Evolutionary conservation across 2,888 invertebrate genomes (phyloP).

Genomic region (Amphipoea lucens): DNA sequence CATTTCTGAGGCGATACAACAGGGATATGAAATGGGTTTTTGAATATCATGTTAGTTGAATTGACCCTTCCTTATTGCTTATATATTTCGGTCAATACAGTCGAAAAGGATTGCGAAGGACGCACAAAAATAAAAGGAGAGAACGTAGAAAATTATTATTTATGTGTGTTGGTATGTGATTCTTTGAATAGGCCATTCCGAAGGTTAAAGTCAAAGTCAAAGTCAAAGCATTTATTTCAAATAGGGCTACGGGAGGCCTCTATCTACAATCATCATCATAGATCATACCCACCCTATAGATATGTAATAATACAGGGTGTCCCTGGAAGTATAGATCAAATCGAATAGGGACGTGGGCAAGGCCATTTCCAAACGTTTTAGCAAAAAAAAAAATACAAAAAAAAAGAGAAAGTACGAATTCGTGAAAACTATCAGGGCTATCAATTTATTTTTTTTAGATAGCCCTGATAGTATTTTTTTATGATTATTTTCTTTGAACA

Average conservation of each 20-base stretch:
- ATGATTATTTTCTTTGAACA: too few relatives aligned
- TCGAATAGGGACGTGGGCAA: too few relatives aligned
- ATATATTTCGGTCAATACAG: constrained; percentile 35
- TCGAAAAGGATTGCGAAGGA: background rate
- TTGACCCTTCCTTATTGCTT: constrained; percentile 47
- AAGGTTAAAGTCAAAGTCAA: too few relatives aligned
- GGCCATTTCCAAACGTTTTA: too few relatives aligned
- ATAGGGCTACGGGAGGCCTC: background rate
- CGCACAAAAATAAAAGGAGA: constrained; percentile 25
- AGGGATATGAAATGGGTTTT: constrained; percentile 23
- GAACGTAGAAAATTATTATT: constrained; percentile 28
- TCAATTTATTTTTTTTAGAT: too few relatives aligned
- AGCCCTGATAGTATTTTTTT: too few relatives aligned
- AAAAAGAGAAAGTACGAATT: too few relatives aligned
- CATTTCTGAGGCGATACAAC: constrained; percentile 32
- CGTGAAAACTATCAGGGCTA: too few relatives aligned
- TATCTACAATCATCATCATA: constrained; percentile 19
- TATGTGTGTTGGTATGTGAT: constrained; percentile 17
- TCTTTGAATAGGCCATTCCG: background rate
- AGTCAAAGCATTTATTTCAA: too few relatives aligned
- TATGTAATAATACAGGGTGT: background rate
- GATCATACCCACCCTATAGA: background rate
- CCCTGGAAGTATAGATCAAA: too few relatives aligned
- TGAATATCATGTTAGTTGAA: constrained; percentile 44
- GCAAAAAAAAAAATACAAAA: too few relatives aligned